Evolutionary conservation across 2,113 vertebrate genomes (phyloP).

Genomic region (Pardalotus punctatus): DNA sequence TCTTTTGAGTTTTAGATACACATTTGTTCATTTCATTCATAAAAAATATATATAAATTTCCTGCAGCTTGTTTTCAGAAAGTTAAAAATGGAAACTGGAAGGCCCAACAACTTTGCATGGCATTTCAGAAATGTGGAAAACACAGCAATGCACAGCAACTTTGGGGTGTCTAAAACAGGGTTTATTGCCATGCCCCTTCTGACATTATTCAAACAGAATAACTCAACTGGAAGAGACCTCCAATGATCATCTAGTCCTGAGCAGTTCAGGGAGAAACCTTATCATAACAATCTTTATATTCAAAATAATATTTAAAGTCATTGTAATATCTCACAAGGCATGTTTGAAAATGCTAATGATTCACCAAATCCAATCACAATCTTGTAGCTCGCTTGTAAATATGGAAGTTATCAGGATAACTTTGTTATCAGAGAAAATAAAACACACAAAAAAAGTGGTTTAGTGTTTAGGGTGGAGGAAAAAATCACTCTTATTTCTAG

Average conservation of each 20-base stretch:
- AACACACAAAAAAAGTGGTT: background rate
- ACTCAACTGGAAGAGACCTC: background rate
- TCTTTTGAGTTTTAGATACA: background rate
- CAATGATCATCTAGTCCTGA: background rate
- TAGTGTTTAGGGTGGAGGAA: background rate
- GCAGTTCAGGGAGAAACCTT: background rate
- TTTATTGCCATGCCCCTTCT: background rate
- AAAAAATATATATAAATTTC: background rate
- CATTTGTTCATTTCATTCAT: background rate
- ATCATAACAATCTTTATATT: background rate
- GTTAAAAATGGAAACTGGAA: background rate
- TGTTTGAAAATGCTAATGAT: rapidly evolving
- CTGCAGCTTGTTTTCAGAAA: background rate
- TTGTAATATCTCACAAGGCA: background rate
- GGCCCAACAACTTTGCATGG: background rate
- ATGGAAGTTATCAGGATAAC: background rate
- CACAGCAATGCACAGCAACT: background rate
- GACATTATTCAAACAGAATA: background rate
- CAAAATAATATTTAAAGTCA: background rate
- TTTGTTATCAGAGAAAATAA: background rate
- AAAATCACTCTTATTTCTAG: background rate
- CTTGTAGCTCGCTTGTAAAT: background rate
- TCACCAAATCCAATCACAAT: background rate
- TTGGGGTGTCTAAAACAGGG: background rate
- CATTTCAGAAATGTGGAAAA: background rate